Conservation (phyloP, 1,140 invertebrate genomes). For the Harpegnathos saltator region DNA sequence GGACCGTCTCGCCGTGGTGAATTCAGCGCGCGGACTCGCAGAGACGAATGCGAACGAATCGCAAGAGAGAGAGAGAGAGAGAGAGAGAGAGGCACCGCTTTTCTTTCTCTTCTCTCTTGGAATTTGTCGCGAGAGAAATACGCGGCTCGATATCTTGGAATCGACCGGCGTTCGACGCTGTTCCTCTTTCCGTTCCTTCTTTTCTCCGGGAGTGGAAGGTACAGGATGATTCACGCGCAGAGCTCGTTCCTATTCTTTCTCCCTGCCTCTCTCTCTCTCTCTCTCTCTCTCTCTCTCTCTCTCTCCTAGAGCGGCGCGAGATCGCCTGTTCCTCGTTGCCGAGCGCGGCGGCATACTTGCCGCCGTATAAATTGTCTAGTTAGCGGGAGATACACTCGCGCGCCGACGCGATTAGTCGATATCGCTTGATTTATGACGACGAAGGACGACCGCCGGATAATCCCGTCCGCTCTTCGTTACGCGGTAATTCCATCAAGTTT, state of each 20-base stretch:
- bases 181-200: too few relatives aligned
- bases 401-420: slow-evolving; percentile 34
- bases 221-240: too few relatives aligned
- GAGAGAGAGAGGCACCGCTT: too few relatives aligned
- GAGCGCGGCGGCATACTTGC: not conserved
- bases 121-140: not conserved
- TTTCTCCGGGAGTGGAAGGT: too few relatives aligned
- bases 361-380: slow-evolving; percentile 9
- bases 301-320: too few relatives aligned
- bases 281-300: too few relatives aligned
- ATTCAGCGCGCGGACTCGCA: not conserved
- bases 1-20: not conserved
- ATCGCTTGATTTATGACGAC: slow-evolving; percentile 38
- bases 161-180: too few relatives aligned
- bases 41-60: not conserved
- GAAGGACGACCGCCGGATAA: slow-evolving; percentile 42
- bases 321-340: too few relatives aligned
- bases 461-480: slow-evolving; percentile 55
- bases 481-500: slow-evolving; percentile 60
- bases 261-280: too few relatives aligned
- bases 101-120: not conserved
- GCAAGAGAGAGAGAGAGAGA: too few relatives aligned
- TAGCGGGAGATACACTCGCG: not conserved
- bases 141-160: too few relatives aligned
- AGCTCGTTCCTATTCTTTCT: too few relatives aligned